Evolutionary conservation across 2,888 invertebrate species (phyloP), one percentile per base, ranked within the genome.

Genomic region (Theodoxus fluviatilis): DNA sequence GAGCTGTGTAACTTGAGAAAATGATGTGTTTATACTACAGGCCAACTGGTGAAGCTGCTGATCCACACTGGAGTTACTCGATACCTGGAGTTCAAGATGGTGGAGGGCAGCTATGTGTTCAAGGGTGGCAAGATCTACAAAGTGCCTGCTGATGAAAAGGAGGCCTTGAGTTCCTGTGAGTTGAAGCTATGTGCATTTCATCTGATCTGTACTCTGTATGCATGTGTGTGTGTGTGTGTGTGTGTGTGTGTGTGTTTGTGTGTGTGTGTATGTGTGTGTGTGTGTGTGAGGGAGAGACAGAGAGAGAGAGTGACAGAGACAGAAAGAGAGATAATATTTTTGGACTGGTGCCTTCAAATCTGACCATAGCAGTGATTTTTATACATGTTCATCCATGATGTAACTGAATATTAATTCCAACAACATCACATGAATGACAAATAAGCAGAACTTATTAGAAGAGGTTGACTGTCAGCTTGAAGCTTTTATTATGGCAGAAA

Each of bases 11-110:
- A 28, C 49, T 28, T 57, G 22, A 1, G 18, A 38, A n/a, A 40
- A 35, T 38, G 2, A 25, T 69, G 7, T 55, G 15, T 38, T 63
- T 71, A 40, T 74, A 3, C 70, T 81, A 35, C 72, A 87, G 87
- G 97, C 31, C 92, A 94, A 83, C 90, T 98, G 83, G 98, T 98
- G 69, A 98, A 98, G 89, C 89, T 99, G 80, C 91, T 99, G 73
- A 97, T 99, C 87, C 97, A 98, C 89, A 99, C 98, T 87, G 97
- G 97, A 86, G 98, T 98, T 75, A 99, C 98, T 83, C 93, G 98
- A 75, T 99, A 99, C 88, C 90, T 99, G 88, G 98, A 99, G 89
- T 99, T 99, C 89, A 99, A 99, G 90, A 96, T 94, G 64, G 93
- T 98, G 76, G 98, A 99, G 89, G 98, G 98, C 78, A 97, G 97